Conservation (phyloP, 2,113 vertebrate genomes). For the Thalassoma bifasciatum region DNA sequence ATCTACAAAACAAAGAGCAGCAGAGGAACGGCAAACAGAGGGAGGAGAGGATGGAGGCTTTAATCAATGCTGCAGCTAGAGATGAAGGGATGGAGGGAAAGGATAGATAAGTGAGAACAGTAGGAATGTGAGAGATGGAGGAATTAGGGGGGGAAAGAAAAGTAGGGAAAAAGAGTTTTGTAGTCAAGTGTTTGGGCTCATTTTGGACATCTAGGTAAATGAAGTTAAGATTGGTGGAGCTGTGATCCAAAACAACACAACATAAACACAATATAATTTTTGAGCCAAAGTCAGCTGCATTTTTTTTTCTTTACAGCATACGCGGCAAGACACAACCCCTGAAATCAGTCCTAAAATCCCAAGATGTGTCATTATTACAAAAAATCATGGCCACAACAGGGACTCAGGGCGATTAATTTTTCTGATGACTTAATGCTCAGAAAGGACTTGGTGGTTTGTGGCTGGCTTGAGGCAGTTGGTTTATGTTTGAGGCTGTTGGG, state of each 20-base stretch:
- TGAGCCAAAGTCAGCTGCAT: no score
- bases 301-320: no score
- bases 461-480: no score
- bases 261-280: no score
- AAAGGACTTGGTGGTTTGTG: no score
- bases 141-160: neutral
- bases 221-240: neutral
- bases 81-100: neutral
- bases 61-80: slow-evolving; percentile 51
- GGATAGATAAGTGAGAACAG: slow-evolving; percentile 6
- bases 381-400: no score
- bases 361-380: no score
- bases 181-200: neutral
- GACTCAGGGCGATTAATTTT: no score
- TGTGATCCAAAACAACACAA: neutral
- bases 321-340: no score
- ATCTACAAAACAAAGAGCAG: slow-evolving; percentile 71
- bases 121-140: slow-evolving; percentile 6
- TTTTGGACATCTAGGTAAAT: neutral
- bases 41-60: slow-evolving; percentile 28
- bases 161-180: neutral
- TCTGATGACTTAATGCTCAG: no score
- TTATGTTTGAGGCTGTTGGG: no score
- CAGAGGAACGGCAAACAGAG: slow-evolving; percentile 26
- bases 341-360: no score